Evolutionary conservation across 2,797 vertebrate genomes (phyloP), one percentile per base, ranked within the genome.

Genomic region (Intellagama lesueurii): DNA sequence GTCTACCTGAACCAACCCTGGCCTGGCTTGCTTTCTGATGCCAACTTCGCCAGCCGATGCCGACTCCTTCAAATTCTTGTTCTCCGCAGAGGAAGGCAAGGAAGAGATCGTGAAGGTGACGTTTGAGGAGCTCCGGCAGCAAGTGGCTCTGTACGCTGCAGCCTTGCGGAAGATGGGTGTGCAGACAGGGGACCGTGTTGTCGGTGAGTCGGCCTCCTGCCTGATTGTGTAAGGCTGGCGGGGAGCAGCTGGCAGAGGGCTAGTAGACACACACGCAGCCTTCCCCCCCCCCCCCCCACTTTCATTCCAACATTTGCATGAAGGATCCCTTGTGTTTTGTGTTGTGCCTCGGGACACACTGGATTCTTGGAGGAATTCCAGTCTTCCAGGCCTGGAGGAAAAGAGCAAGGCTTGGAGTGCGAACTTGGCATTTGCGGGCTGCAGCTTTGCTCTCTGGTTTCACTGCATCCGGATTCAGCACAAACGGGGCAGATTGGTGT

Each of bases 161-260:
- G 98, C 99, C 69, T 99, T 99, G 98, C 98, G 99, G 95, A 99
- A 98, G 95, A 98, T 98, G 98, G 99, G 98, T 2, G 49, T 99
- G 73, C 96, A 96, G 94, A 97, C 91, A 0, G 98, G 99, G 73
- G 99, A 99, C 97, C 95, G 99, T 81, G 98, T 99, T 0, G 98
- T 99, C 2, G 99, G 99, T 99, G 92, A 98, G 98, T 96, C 28
- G 35, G 11, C 11, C 1, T 40, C n/a, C 32, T 32, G 8, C 24
- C 16, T 19, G 56, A 66, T 35, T 35, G n/a, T 22, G 81, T 84
- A 0, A 83, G 47, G 24, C n/a, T 7, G 14, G 9, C 11, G 4
- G 64, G 44, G 52, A 7, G 28, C 44, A 83, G 72, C 32, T 32
- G 1, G 17, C n/a, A 14, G 40, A 28, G 9, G 70, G 4, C 5